phyloP scores from a whole-genome alignment of 2,888 invertebrate species.

The Thalpophila matura region DNA sequence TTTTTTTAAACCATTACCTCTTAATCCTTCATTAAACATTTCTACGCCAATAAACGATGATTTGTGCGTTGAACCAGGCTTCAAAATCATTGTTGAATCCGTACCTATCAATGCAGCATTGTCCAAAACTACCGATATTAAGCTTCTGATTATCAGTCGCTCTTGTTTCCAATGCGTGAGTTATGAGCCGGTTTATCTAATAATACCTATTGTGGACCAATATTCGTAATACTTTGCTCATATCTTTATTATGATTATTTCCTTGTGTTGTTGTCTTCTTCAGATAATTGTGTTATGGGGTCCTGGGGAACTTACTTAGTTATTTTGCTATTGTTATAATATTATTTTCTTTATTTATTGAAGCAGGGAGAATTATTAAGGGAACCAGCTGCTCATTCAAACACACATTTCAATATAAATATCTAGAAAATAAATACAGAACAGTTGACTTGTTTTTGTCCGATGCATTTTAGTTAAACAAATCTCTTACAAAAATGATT shows the following conservation, averaged over 20 bases:
- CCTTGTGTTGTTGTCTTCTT: neutral
- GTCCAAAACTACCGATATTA: slow-evolving; percentile 5
- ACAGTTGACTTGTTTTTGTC: neutral
- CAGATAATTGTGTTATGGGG: slow-evolving; percentile 18
- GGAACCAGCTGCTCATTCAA: neutral
- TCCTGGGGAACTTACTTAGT: neutral
- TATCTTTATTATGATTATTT: slow-evolving; percentile 13
- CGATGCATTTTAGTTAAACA: no score
- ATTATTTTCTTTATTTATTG: neutral
- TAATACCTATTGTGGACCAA: slow-evolving; percentile 13
- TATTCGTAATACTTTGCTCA: slow-evolving; percentile 10
- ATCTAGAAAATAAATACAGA: neutral
- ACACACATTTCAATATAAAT: no score
- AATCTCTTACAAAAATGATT: no score
- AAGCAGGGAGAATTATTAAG: neutral
- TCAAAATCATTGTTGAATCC: neutral
- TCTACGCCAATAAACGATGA: no score
- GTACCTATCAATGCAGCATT: slow-evolving; percentile 10
- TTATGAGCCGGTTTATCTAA: slow-evolving; percentile 28
- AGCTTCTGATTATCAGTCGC: slow-evolving; percentile 25
- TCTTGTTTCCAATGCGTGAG: slow-evolving; percentile 37
- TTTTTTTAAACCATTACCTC: no score
- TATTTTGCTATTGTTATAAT: neutral
- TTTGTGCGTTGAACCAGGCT: no score
- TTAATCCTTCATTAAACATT: no score